A percentile compares a stretch with the other conserved stretches of the same genome.
Evolutionary conservation across 2,113 vertebrate genomes (phyloP).

Genomic region (Porphyrio hochstetteri): DNA sequence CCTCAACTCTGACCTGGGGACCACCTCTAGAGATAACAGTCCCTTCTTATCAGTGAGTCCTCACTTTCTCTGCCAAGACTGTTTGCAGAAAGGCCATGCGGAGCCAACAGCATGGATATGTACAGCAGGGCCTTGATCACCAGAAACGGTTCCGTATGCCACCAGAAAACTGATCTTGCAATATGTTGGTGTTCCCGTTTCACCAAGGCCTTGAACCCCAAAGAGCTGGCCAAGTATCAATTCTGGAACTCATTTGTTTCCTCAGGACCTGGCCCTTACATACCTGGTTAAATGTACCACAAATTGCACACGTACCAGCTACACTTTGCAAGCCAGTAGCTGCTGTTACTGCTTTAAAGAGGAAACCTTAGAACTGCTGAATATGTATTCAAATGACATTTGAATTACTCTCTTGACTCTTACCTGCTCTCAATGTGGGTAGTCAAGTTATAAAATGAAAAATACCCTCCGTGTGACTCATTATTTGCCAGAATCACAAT

Average conservation of each 20-base stretch:
- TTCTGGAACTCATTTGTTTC: not conserved
- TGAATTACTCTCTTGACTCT: not conserved
- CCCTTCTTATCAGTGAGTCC: slow-evolving; percentile 17
- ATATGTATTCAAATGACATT: not conserved
- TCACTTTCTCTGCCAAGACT: slow-evolving; percentile 8
- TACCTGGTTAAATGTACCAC: not conserved
- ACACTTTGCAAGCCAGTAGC: not conserved
- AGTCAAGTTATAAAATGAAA: not conserved
- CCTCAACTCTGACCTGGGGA: slow-evolving; percentile 48
- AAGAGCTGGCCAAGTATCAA: not conserved
- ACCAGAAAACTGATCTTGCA: not conserved
- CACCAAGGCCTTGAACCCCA: not conserved
- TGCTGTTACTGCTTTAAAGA: not conserved
- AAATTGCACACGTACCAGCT: accelerated
- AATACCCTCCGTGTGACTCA: not conserved
- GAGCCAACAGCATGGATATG: not conserved
- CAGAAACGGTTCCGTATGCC: not conserved
- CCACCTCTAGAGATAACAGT: slow-evolving; percentile 58
- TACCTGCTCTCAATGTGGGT: not conserved
- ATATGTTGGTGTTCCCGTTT: not conserved
- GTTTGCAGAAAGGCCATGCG: not conserved
- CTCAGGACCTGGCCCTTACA: not conserved
- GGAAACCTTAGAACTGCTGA: not conserved
- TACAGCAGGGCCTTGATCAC: not conserved
- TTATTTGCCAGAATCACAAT: not conserved